Evolutionary conservation across 2,797 vertebrate genomes (phyloP), one percentile per base, ranked within the genome.

Genomic region (Fratercula arctica): DNA sequence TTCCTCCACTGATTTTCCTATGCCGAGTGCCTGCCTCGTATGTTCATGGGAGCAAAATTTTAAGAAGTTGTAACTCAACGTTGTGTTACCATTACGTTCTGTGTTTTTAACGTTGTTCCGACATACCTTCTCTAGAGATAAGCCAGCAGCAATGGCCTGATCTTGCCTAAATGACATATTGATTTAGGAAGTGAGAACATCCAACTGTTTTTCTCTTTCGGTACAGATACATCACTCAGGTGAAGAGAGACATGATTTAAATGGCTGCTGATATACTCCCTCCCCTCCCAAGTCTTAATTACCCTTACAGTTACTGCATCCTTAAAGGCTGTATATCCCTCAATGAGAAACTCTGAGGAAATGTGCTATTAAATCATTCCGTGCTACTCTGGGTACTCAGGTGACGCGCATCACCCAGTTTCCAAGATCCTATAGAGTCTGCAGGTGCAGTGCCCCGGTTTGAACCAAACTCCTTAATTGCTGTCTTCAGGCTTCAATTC

Each of bases 51-150:
- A 70, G 60, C 28, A n/a, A 51, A 83, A n/a, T 13, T 48, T 41
- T 43, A 9, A 2, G 19, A 59, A 63, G 4, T 1, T 59, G 33
- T 31, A 86, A 3, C 51, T 90, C 43, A 3, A 29, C 0, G 0
- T 5, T 84, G 29, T 51, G 43, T 59, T 89, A 18, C 46, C 7
- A 1, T 2, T 29, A 4, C 0, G 2, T 37, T 37, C 13, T 57
- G n/a, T 19, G 39, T 37, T 53, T 66, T 45, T 60, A 51, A 46
- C 3, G 3, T 33, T 67, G 50, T 54, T 79, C 46, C 16, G 6
- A 14, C 5, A 2, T 2, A 6, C 26, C 10, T 67, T 10, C 45
- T 66, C 13, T 73, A 11, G 76, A 41, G 82, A 67, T 25, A 82
- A 77, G 67, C 41, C 21, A 64, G 46, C 64, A 50, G 56, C 48